Evolutionary conservation across 2,797 vertebrate species (phyloP), one percentile per base, ranked within the genome.

Genomic region (Florisuga fusca): DNA sequence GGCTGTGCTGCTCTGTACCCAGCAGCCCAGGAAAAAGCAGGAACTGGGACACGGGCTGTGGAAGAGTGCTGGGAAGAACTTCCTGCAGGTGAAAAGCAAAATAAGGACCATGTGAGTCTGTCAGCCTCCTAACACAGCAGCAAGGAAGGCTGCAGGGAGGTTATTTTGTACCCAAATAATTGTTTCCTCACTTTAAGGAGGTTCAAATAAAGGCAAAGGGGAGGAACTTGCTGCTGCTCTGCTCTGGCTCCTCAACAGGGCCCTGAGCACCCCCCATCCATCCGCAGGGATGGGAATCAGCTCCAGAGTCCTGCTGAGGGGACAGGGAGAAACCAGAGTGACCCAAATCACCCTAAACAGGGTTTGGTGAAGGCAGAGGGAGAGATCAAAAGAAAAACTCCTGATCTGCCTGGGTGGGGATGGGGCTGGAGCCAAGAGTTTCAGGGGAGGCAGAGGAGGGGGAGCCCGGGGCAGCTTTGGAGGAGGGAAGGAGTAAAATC

Each of bases 51-150:
- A 68, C 55, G 94, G 97, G 85, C 75, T 92, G 89, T 57, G 69
- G 66, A 74, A 93, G 82, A 94, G 84, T 80, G 61, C 91, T 88
- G 89, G 96, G 87, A 95, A 95, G 71, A 91, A 71, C 91, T 96
- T 96, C 94, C 74, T 95, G 54, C 72, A 43, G 95, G 68, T 88
- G 93, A 97, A 92, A 76, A 93, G 63, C 88, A 86, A 97, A 97
- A 90, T 90, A 87, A 89, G 46, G 67, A 80, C 85, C 31, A 54
- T 72, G 21, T 41, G 74, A 84, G 95, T 93, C 82, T 89, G 8
- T 25, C 20, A 73, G 95, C 54, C 72, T 95, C 72, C 95, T 95
- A 93, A 94, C 46, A 92, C 58, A 76, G 71, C 93, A 77, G 75
- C 79, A 46, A 17, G 63, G 71, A 92, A 80, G 16, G 72, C 84